Evolutionary conservation across 2,797 vertebrate genomes (phyloP), one percentile per base, ranked within the genome.

Genomic region (Helicolenus hilgendorfi): DNA sequence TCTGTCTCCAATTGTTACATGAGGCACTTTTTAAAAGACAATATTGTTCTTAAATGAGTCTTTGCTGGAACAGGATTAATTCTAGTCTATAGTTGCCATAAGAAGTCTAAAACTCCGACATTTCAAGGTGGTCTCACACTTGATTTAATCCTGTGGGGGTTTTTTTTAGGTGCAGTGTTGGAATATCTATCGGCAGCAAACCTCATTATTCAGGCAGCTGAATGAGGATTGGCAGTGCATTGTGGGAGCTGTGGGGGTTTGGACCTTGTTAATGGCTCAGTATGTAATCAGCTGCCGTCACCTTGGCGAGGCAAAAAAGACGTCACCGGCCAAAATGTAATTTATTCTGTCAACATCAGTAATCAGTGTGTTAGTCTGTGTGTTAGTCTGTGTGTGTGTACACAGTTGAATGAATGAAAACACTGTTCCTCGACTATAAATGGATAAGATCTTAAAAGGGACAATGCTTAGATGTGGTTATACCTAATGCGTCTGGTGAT

Each of bases 261-360:
- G 38, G 36, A 70, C 72, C 31, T 55, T 63, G 36, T 84, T 81
- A 90, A 78, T 79, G 26, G 55, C 31, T 79, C 24, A 67, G 60
- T 80, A 80, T 55, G 22, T 70, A 69, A 86, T 88, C 77, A 75
- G 83, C 63, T 74, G 45, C 59, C 3, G 74, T 90, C 38, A 70
- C 78, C 79, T 65, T 63, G 59, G 78, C 79, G 80, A 83, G 26
- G 70, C 49, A 64, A 63, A 45, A 69, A 68, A 63, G 29, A 71
- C 22, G 13, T 78, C 73, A 83, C 64, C 35, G 27, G 31, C 77
- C 67, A 69, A 63, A 65, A 35, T 68, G 11, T 73, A 56, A 86
- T 78, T 77, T 45, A 77, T 77, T 85, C 53, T 79, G 41, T 86
- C 82, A 89, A 77, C 81, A 71, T 70, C 27, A 56, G 26, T 14